phyloP scores from a whole-genome alignment of 2,113 vertebrate genomes.

The Limanda limanda region DNA sequence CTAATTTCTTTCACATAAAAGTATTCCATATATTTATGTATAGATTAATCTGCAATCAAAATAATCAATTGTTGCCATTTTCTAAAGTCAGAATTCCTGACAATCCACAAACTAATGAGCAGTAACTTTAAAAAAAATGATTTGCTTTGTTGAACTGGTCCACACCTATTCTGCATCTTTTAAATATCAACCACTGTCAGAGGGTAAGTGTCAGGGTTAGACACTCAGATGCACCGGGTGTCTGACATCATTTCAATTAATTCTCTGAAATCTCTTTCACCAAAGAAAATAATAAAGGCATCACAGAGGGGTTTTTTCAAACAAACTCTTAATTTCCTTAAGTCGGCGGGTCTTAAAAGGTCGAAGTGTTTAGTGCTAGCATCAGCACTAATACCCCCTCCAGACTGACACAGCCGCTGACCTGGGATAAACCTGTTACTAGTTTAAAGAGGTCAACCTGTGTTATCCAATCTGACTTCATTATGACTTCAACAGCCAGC shows the following conservation, averaged over 20 bases:
- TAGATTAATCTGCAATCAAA: background rate
- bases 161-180: too few species aligned
- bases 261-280: too few species aligned
- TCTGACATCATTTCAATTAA: too few species aligned
- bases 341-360: conserved; percentile 7
- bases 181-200: too few species aligned
- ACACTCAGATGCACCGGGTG: too few species aligned
- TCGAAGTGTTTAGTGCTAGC: background rate
- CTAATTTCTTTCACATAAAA: background rate
- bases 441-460: conserved; percentile 5
- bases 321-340: background rate
- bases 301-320: background rate
- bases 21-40: background rate
- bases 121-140: too few species aligned
- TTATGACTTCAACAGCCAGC: background rate
- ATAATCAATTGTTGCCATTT: too few species aligned
- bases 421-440: conserved; percentile 28
- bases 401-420: conserved; percentile 19
- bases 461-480: conserved; percentile 8
- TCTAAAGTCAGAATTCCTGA: too few species aligned
- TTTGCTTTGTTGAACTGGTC: too few species aligned
- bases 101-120: too few species aligned
- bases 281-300: too few species aligned
- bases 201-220: too few species aligned
- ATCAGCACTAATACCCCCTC: conserved; percentile 14